These are phyloP conservation scores for Mantis religiosa DNA, from an alignment of 2,888 invertebrate species.

Conservation along the genomic window DNA sequence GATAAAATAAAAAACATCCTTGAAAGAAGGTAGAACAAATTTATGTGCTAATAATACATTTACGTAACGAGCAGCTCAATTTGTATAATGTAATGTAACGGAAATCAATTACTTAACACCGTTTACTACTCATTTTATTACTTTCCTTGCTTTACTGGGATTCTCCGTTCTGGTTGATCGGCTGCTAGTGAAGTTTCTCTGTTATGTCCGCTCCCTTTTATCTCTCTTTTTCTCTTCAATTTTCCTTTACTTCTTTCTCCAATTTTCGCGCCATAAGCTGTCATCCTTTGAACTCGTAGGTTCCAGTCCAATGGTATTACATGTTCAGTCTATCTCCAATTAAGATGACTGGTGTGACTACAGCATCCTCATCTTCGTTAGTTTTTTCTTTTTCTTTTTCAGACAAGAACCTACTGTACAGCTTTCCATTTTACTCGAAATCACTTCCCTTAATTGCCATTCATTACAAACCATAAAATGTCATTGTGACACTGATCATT, in stretches of 20 bases:
- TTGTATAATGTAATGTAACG: too few relatives aligned
- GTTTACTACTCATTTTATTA: neutral
- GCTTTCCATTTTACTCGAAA: too few relatives aligned
- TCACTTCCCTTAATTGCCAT: too few relatives aligned
- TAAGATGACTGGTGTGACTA: neutral
- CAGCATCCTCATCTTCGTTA: neutral
- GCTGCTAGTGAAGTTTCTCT: neutral
- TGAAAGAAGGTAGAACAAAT: too few relatives aligned
- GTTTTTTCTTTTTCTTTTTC: too few relatives aligned
- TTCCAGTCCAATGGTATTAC: neutral
- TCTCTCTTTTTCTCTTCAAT: neutral
- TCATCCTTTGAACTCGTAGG: neutral
- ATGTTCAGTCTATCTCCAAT: neutral
- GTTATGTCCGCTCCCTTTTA: neutral
- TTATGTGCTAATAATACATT: too few relatives aligned
- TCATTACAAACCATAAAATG: too few relatives aligned
- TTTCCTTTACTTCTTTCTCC: neutral
- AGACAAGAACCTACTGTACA: too few relatives aligned
- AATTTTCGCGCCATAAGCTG: neutral
- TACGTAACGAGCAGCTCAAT: too few relatives aligned
- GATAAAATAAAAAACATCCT: too few relatives aligned
- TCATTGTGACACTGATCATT: too few relatives aligned
- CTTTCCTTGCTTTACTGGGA: neutral
- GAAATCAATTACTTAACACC: too few relatives aligned
- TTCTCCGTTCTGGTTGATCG: neutral